Base-by-base conservation (phyloP, 2,797 vertebrate species). In the Falco biarmicus region DNA sequence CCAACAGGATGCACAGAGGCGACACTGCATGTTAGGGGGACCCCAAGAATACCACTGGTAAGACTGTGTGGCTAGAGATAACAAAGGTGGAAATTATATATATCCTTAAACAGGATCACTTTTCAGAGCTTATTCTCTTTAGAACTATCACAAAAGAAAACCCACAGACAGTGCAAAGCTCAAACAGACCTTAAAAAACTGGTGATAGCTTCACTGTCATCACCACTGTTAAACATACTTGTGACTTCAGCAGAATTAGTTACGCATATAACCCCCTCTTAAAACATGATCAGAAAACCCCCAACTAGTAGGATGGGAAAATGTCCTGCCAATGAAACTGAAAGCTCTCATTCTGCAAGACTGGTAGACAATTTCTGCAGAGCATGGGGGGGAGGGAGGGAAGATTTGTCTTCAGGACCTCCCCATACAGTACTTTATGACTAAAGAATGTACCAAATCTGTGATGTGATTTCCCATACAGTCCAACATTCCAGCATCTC, bases 21-120 rank as follows among this genome's bases (percentile, higher is more conserved):
- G 99, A 98, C 99, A 99, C 98, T 99, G 99, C 99, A 99, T 99
- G 98, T 99, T 99, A 96, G 99, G 99, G 90, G 99, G 99, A 92
- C 99, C 99, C 99, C 99, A 99, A 86, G 99, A 99, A 98, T 99
- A 99, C 99, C 99, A 99, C 98, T 99, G 99, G 98, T 99, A 99
- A 93, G 99, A 99, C 98, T 98, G 99, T 97, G 98, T 99, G 97
- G 99, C 99, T 99, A 96, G 97, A 98, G 90, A 98, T 95, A 98
- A 97, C 97, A 98, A 97, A 98, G 97, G 98, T 96, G 97, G 95
- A 98, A 95, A 98, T 97, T 97, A 98, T 96, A 97, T 97, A 97
- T 92, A 96, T 97, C 95, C 97, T 98, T 98, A 97, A 96, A 96
- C 97, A 95, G 97, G 95, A 97, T 92, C 96, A 85, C 87, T 96